phyloP scores from a whole-genome alignment of 2,797 vertebrate species.

The Nannoperca obscura region DNA sequence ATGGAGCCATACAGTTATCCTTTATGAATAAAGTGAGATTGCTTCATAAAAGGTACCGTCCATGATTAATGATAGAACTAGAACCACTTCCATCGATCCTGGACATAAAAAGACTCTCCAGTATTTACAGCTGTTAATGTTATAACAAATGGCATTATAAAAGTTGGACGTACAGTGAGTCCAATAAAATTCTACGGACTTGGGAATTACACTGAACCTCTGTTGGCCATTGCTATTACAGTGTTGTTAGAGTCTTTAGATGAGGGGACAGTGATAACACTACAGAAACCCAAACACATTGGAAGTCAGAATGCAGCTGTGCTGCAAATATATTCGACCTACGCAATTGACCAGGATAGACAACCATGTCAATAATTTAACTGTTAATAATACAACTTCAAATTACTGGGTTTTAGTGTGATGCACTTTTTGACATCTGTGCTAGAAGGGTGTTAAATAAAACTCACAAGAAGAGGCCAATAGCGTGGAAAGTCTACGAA shows the following conservation, averaged over 20 bases:
- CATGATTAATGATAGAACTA: conserved; percentile 75
- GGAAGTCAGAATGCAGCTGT: background rate
- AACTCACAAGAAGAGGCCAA: background rate
- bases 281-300: conserved; percentile 9
- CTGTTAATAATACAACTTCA: background rate
- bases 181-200: conserved; percentile 61
- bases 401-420: background rate
- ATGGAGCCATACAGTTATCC: conserved; percentile 84
- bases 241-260: conserved; percentile 16
- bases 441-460: background rate
- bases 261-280: conserved; percentile 16
- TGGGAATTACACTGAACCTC: conserved; percentile 49
- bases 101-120: conserved; percentile 75
- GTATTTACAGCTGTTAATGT: conserved; percentile 83
- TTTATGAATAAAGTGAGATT: conserved; percentile 86
- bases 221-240: conserved; percentile 30
- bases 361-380: background rate
- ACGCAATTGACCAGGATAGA: background rate
- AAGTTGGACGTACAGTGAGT: conserved; percentile 67
- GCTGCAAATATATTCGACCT: background rate
- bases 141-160: conserved; percentile 80
- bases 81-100: conserved; percentile 69
- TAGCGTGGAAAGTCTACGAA: background rate
- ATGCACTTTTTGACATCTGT: background rate
- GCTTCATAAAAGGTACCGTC: conserved; percentile 80